Evolutionary conservation across 2,797 vertebrate species (phyloP).

Genomic region (Hafferia zeledoni): DNA sequence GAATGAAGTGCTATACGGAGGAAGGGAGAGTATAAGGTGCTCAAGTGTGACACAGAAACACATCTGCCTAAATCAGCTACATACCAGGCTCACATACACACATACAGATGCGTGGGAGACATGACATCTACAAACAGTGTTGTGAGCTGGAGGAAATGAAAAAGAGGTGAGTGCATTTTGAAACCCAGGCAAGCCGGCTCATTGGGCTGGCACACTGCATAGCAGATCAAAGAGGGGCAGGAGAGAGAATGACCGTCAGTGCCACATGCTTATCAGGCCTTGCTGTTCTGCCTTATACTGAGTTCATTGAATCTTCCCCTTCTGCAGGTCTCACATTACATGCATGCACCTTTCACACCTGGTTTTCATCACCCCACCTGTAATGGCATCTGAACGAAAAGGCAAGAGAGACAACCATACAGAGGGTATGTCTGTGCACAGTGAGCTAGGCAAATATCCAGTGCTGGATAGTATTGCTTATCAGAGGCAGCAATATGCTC

Average conservation of each 20-base stretch:
- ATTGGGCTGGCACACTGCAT: conserved; percentile 26
- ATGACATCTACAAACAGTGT: conserved; percentile 38
- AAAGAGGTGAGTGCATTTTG: conserved; percentile 52
- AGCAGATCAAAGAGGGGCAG: conserved; percentile 39
- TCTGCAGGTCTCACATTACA: not conserved
- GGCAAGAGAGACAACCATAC: not conserved
- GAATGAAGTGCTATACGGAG: not conserved
- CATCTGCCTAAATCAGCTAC: conserved; percentile 23
- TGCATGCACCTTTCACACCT: not conserved
- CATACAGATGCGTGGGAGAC: conserved; percentile 40
- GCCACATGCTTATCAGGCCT: not conserved
- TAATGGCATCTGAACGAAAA: not conserved
- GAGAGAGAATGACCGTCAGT: conserved; percentile 9
- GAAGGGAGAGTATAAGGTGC: not conserved
- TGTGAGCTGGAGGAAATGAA: conserved; percentile 55
- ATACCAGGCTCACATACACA: conserved; percentile 8
- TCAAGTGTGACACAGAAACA: conserved; percentile 51
- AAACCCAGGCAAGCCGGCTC: conserved; percentile 70
- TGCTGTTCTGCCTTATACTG: not conserved
- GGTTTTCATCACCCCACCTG: not conserved
- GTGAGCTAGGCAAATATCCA: not conserved
- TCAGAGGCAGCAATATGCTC: not conserved
- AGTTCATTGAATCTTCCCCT: not conserved
- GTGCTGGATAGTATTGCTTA: not conserved
- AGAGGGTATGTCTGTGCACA: not conserved